phyloP scores from a whole-genome alignment of 37 sponge, comb jelly and placozoan species.

The Spongilla lacustris region DNA sequence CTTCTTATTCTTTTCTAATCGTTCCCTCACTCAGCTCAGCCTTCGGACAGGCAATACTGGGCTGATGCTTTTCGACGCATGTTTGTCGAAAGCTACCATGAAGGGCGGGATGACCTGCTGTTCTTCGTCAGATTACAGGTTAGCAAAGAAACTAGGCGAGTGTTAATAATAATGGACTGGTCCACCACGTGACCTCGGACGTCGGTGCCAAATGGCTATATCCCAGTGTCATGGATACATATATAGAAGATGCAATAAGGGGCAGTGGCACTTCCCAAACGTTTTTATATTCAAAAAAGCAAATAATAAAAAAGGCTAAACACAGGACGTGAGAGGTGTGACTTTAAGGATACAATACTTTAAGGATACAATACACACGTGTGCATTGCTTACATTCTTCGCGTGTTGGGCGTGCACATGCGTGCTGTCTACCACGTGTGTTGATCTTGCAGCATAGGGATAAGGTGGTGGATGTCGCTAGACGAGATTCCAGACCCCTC shows the following conservation, averaged over 20 bases:
- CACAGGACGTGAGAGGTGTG: too few species aligned
- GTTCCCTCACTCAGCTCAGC: background rate
- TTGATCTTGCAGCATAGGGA: background rate
- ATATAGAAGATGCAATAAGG: too few species aligned
- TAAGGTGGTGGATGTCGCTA: background rate
- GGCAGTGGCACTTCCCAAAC: too few species aligned
- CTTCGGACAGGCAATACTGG: background rate
- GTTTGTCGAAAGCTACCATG: background rate
- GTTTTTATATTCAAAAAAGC: too few species aligned
- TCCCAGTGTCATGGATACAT: too few species aligned
- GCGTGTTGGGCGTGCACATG: background rate
- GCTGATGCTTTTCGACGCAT: constrained; percentile 10
- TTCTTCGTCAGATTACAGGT: constrained; percentile 22
- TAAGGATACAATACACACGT: too few species aligned
- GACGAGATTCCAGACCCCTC: background rate
- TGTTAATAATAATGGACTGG: too few species aligned
- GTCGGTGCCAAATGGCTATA: too few species aligned
- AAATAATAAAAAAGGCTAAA: too few species aligned
- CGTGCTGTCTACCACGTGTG: background rate
- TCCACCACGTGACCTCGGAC: background rate
- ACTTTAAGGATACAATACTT: too few species aligned
- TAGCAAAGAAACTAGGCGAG: background rate
- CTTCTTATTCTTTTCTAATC: background rate
- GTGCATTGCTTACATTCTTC: background rate
- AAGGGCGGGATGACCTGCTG: constrained; percentile 37